Conservation (phyloP, 1,140 invertebrate species). For the Holotrichia oblita region DNA sequence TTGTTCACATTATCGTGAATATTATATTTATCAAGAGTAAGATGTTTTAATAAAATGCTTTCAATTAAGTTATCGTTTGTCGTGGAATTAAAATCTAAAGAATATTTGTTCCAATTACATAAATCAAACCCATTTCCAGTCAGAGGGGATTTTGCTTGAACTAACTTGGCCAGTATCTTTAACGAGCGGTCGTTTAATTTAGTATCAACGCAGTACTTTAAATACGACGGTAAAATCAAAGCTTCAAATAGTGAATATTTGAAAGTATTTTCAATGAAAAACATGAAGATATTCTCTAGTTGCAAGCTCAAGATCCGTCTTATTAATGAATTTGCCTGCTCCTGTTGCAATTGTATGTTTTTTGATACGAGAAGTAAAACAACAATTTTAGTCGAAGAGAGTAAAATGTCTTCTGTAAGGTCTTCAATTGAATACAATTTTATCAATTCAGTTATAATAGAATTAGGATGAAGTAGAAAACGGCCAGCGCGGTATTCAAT, state of each 20-base stretch:
- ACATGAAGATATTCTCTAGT: conserved; percentile 66
- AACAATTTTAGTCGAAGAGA: conserved; percentile 66
- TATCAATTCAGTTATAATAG: conserved; percentile 63
- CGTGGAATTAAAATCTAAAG: conserved; percentile 66
- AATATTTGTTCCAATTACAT: conserved; percentile 72
- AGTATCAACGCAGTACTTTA: conserved; percentile 69
- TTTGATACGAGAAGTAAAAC: conserved; percentile 69
- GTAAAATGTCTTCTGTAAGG: conserved; percentile 63
- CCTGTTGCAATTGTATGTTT: conserved; percentile 72
- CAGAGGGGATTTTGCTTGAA: conserved; percentile 72
- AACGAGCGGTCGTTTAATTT: conserved; percentile 65
- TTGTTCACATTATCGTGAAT: conserved; percentile 51
- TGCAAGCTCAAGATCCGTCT: conserved; percentile 68
- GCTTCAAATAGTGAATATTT: conserved; percentile 76
- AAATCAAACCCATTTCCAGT: conserved; percentile 68
- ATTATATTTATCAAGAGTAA: not conserved
- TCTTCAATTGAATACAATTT: conserved; percentile 53
- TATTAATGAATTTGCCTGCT: conserved; percentile 72
- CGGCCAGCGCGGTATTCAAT: conserved; percentile 72
- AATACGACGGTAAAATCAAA: conserved; percentile 74
- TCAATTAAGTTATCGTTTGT: conserved; percentile 59
- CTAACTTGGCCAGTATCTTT: conserved; percentile 72
- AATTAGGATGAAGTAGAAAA: conserved; percentile 56
- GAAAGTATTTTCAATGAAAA: conserved; percentile 72
- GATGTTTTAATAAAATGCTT: conserved; percentile 57